Base-by-base conservation (phyloP, 2,797 vertebrate species). In the Epinephelus malabaricus region DNA sequence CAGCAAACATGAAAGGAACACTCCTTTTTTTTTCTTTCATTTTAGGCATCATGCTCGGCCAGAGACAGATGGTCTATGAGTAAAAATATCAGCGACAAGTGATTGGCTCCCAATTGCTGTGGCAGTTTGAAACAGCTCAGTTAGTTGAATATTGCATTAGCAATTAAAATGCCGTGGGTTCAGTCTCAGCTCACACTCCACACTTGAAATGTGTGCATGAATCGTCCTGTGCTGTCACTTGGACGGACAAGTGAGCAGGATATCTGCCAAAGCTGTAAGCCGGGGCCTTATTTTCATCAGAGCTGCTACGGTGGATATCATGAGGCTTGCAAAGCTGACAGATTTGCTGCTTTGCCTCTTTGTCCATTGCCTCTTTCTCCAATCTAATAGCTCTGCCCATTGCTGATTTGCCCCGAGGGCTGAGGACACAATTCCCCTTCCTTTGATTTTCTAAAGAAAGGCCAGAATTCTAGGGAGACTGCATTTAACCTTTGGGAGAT, bases 401-500 rank as follows among this genome's bases (percentile, higher is more conserved):
- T 83, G 81, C 76, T 89, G 74, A 88, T 92, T 85, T 65, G 75
- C 78, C 88, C 89, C 5, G 2, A 62, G 84, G 87, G 88, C 82
- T 87, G 86, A 83, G 79, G 78, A 87, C 80, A 82, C 79, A 84
- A 76, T 89, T 82, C 77, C 65, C 61, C 78, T 74, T 75, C 43
- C 73, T 92, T 87, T 81, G 63, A 85, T 89, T 93, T 91, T 84
- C 76, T 86, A 59, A 90, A 91, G 82, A 92, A 94, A 92, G 82
- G 70, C 63, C 82, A 81, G 64, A 83, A 86, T 88, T 94, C 82
- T 85, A 47, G 54, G 74, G 80, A 89, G 77, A 82, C 65, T 78
- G 77, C 83, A 85, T 89, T 94, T 93, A 93, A 94, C 92, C 93
- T 94, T 93, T 91, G 82, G 84, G 81, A 91, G 90, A 91, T 65